Evolutionary conservation across 2,113 vertebrate species (phyloP).

Genomic region (Mormyrus lacerda): DNA sequence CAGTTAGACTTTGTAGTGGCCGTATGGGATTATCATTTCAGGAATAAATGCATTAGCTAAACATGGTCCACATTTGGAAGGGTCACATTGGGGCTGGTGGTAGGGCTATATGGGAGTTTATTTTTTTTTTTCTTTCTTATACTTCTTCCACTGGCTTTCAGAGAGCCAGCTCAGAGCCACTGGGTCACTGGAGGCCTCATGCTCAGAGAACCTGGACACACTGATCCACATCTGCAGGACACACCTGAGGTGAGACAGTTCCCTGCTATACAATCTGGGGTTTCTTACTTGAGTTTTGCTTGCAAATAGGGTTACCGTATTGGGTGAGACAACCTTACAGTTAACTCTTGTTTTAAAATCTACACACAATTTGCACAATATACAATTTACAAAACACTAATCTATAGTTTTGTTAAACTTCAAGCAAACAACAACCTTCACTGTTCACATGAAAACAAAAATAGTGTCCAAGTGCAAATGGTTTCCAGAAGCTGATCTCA

Average conservation of each 20-base stretch:
- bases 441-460: no score
- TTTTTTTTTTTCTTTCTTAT: not conserved
- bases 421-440: no score
- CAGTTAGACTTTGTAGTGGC: not conserved
- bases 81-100: not conserved
- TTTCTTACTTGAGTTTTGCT: not conserved
- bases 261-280: not conserved
- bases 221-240: conserved; percentile 80
- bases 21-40: not conserved
- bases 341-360: no score
- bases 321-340: no score
- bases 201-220: conserved; percentile 63
- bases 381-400: no score
- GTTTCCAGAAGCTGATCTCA: no score
- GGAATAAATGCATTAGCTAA: not conserved
- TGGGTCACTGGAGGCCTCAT: conserved; percentile 32
- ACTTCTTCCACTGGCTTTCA: conserved; percentile 47
- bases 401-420: no score
- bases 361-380: no score
- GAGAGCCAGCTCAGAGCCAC: conserved; percentile 72
- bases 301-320: not conserved
- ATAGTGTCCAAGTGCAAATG: no score
- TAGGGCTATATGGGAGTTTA: not conserved
- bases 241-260: conserved; percentile 73
- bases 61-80: not conserved